Conservation (phyloP, 2,113 vertebrate genomes). For the Myrmecobius fasciatus region DNA sequence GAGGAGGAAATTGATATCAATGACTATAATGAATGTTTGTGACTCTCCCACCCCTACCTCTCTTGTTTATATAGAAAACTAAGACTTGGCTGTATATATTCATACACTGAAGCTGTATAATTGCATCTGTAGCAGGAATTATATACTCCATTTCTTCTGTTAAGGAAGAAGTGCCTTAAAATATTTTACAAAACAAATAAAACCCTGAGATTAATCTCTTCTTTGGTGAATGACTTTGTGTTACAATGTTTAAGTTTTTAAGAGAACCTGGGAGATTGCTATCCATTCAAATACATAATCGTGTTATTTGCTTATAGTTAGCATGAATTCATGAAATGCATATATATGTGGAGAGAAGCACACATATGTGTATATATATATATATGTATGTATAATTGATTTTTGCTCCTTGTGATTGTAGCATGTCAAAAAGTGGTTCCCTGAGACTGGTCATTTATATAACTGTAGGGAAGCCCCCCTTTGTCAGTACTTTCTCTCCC, state of each 20-base stretch:
- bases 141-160: constrained; percentile 31
- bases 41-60: background rate
- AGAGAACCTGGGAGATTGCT: constrained; percentile 7
- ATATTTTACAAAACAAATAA: constrained; percentile 41
- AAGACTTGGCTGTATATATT: background rate
- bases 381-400: background rate
- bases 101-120: constrained; percentile 16
- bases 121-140: constrained; percentile 4
- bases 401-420: background rate
- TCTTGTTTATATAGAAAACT: background rate
- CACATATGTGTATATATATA: background rate
- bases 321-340: background rate
- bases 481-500: background rate
- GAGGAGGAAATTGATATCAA: constrained; percentile 11
- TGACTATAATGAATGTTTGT: background rate
- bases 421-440: background rate
- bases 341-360: background rate
- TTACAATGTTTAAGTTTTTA: constrained; percentile 22
- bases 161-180: constrained; percentile 26
- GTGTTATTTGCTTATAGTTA: background rate
- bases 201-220: constrained; percentile 52
- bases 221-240: background rate
- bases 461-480: background rate
- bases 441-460: background rate
- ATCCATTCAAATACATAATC: constrained; percentile 8